Conservation (phyloP, 2,797 vertebrate genomes). For the Spatula clypeata region DNA sequence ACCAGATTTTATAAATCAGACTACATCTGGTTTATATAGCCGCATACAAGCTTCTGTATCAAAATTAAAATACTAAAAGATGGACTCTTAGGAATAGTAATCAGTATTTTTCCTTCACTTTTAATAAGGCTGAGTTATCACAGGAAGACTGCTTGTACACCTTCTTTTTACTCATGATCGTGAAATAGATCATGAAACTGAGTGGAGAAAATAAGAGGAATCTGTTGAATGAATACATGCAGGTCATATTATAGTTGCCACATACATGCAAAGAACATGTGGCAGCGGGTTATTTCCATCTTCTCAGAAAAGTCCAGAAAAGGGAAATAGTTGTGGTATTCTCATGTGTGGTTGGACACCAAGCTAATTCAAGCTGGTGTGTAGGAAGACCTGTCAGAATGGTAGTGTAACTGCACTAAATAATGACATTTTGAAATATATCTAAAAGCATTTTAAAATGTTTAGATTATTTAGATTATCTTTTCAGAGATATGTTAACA, state of each 20-base stretch:
- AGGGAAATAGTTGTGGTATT: not conserved
- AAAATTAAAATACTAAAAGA: not conserved
- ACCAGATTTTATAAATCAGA: not conserved
- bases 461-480: not conserved
- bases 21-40: not conserved
- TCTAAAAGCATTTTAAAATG: not conserved
- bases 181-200: not conserved
- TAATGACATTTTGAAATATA: not conserved
- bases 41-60: not conserved
- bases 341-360: constrained; percentile 2
- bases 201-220: not conserved
- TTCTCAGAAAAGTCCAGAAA: not conserved
- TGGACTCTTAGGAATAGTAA: not conserved
- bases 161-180: not conserved
- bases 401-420: not conserved
- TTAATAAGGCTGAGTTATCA: not conserved
- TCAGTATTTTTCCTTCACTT: not conserved
- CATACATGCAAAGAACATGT: not conserved
- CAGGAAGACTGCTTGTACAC: not conserved
- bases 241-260: not conserved
- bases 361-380: not conserved
- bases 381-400: not conserved
- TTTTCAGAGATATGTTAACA: not conserved
- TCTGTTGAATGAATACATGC: not conserved
- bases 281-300: not conserved